Base-by-base conservation (phyloP, 2,888 invertebrate genomes). In the Xylocampa areola region DNA sequence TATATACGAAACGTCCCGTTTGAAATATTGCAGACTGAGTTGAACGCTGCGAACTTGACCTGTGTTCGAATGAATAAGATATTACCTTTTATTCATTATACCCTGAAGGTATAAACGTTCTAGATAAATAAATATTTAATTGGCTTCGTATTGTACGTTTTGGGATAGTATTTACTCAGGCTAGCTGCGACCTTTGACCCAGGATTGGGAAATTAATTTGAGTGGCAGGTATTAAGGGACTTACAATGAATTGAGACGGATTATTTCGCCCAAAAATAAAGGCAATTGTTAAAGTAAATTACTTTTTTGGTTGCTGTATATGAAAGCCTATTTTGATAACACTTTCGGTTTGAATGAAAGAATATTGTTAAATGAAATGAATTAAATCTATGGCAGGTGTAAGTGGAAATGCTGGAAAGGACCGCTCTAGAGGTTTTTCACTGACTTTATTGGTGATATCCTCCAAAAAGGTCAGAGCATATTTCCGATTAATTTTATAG, bases 21-120 rank as follows among this genome's bases (percentile, higher is more conserved):
- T 83, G 76, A 85, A 79, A 80, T 83, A 85, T 84, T 77, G 71
- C 77, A 47, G 68, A 68, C 72, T 75, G 45, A 29, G 10, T 59
- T 58, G 43, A 60, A 59, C 44, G 52, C 19, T 50, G 10, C 69
- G 64, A 73, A 67, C 70, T 75, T 77, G 74, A 73, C 76, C 76
- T 55, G 69, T 45, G 53, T 65, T 45, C 29, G 57, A 43, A 67
- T 77, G 77, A 77, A 78, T 79, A 78, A 74, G 75, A 74, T 73
- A 77, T 73, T 47, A 58, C 54, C 53, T 65, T 74, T 68, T 73
- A 72, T 75, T 76, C 68, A 66, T 73, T 73, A 64, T 40, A 50
- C 30, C 77, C 60, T 32, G 35, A 69, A 64, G 75, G 63, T 57
- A 65, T 57, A 48, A 73, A 59, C 50, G 47, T 21, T 65, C 47